phyloP scores from a whole-genome alignment of 2,113 vertebrate genomes.

The Pterocles gutturalis region DNA sequence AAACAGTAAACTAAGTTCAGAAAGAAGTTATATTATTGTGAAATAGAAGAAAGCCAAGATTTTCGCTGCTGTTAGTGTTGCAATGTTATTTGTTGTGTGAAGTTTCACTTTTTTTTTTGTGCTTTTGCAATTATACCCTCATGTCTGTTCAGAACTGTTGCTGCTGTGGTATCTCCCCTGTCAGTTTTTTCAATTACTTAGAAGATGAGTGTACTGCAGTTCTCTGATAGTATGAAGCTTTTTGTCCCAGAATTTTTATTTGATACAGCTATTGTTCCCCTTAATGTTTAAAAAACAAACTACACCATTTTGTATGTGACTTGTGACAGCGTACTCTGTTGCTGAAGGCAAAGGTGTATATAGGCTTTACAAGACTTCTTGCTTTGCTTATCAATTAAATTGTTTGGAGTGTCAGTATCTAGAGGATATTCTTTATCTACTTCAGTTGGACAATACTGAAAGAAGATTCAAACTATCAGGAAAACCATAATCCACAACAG shows the following conservation, averaged over 20 bases:
- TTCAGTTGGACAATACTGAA: background rate
- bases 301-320: background rate
- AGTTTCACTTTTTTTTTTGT: background rate
- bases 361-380: background rate
- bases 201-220: background rate
- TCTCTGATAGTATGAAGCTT: background rate
- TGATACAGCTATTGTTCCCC: background rate
- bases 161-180: background rate
- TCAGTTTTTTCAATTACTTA: background rate
- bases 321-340: background rate
- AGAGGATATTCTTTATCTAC: background rate
- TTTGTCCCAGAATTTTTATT: background rate
- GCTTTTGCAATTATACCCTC: background rate
- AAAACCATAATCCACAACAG: background rate
- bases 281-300: background rate
- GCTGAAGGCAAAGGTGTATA: background rate
- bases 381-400: background rate
- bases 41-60: background rate
- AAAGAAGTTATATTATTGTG: background rate
- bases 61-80: background rate
- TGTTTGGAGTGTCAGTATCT: background rate
- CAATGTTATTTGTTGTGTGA: background rate
- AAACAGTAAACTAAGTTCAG: background rate
- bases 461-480: background rate
- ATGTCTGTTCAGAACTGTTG: background rate